phyloP scores from a whole-genome alignment of 2,113 vertebrate genomes.

The Brachyhypopomus gauderio region DNA sequence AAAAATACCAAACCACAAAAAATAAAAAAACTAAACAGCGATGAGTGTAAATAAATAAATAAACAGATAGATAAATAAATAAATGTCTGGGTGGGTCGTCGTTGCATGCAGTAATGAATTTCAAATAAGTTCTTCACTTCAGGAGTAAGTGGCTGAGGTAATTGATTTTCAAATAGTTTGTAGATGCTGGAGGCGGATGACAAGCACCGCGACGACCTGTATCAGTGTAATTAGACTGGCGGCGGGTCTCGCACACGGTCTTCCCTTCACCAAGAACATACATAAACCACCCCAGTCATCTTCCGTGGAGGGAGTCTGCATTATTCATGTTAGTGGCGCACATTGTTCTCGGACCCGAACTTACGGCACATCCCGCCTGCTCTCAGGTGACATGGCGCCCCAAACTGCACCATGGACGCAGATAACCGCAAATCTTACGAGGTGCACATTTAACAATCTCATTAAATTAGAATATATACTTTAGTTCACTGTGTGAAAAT shows the following conservation, averaged over 20 bases:
- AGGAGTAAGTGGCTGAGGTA: constrained; percentile 91
- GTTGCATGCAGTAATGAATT: constrained; percentile 81
- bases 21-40: too few relatives aligned
- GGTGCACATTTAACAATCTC: too few relatives aligned
- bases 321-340: too few relatives aligned
- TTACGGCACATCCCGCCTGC: too few relatives aligned
- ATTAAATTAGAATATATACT: too few relatives aligned
- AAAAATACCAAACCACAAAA: background rate
- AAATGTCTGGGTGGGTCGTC: constrained; percentile 54
- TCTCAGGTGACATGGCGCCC: too few relatives aligned
- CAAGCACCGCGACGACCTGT: constrained; percentile 68
- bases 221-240: constrained; percentile 83
- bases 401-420: too few relatives aligned
- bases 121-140: constrained; percentile 93
- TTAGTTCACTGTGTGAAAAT: too few relatives aligned
- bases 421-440: too few relatives aligned
- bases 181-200: constrained; percentile 77
- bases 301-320: too few relatives aligned
- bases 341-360: too few relatives aligned
- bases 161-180: constrained; percentile 95
- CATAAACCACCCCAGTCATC: constrained; percentile 79
- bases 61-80: constrained; percentile 32
- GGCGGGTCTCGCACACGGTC: constrained; percentile 75
- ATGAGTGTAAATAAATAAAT: constrained; percentile 21
- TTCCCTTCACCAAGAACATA: constrained; percentile 80